A percentile compares a stretch with the other conserved stretches of the same genome.
phyloP scores from a whole-genome alignment of 1,140 invertebrate genomes.

The Phenacoccus solenopsis region DNA sequence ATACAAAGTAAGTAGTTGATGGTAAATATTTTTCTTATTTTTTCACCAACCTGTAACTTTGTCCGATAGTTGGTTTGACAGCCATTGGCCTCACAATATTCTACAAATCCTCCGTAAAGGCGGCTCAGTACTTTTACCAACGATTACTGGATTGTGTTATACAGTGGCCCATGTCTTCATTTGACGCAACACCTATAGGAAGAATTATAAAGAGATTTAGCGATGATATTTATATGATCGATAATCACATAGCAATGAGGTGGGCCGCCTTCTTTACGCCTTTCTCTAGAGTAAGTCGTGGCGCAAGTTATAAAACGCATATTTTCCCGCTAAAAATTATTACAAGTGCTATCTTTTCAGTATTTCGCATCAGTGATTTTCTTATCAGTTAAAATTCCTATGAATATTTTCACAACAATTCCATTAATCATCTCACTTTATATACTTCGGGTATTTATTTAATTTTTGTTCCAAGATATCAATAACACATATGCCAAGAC shows the following conservation, averaged over 20 bases:
- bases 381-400: too few relatives aligned
- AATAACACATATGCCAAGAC: too few relatives aligned
- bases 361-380: too few relatives aligned
- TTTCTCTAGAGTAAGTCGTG: background rate
- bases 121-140: constrained; percentile 59
- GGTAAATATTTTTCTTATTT: too few relatives aligned
- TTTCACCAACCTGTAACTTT: background rate
- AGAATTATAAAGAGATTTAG: constrained; percentile 76
- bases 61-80: too few relatives aligned
- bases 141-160: constrained; percentile 60
- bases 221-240: constrained; percentile 50
- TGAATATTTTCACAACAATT: too few relatives aligned
- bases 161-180: constrained; percentile 63
- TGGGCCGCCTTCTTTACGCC: background rate
- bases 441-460: too few relatives aligned
- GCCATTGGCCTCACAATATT: background rate
- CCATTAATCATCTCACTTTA: too few relatives aligned
- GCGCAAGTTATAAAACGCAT: background rate
- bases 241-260: constrained; percentile 28
- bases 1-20: background rate
- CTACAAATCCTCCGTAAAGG: constrained; percentile 33
- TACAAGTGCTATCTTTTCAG: too few relatives aligned
- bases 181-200: constrained; percentile 76
- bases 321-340: too few relatives aligned
- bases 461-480: too few relatives aligned